A percentile compares a stretch with the other conserved stretches of the same genome.
Conservation (phyloP, 1,140 invertebrate genomes). For the Neodiprion fabricii region DNA sequence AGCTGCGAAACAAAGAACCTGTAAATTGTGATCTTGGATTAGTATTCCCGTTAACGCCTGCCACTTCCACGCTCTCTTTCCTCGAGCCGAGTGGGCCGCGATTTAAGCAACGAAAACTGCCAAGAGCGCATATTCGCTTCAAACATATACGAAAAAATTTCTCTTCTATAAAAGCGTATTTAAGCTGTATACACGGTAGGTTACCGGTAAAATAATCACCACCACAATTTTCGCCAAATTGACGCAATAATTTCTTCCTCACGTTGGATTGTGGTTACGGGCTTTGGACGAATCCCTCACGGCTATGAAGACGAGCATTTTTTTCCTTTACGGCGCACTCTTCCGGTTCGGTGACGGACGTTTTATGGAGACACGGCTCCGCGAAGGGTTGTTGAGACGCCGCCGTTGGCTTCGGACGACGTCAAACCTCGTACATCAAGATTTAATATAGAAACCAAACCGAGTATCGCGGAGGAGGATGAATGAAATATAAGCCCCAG, state of each 20-base stretch:
- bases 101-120: neutral
- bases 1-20: slow-evolving; percentile 11
- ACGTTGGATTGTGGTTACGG: no score
- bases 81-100: neutral
- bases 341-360: no score
- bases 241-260: no score
- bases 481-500: slow-evolving; percentile 46
- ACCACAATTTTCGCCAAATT: no score
- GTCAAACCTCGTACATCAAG: neutral
- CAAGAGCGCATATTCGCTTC: neutral
- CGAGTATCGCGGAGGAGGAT: slow-evolving; percentile 26
- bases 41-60: slow-evolving; percentile 10
- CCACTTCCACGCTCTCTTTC: neutral
- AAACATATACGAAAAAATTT: no score
- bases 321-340: no score
- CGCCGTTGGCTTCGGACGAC: neutral
- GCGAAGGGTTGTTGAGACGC: neutral
- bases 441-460: slow-evolving; percentile 10
- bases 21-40: slow-evolving; percentile 10
- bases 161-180: no score
- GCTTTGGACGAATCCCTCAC: no score
- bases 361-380: no score
- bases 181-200: no score
- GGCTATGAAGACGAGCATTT: no score
- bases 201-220: no score